These are phyloP conservation scores for Pandemis heparana DNA, from an alignment of 2,888 invertebrate genomes.

Conservation along the genomic window DNA sequence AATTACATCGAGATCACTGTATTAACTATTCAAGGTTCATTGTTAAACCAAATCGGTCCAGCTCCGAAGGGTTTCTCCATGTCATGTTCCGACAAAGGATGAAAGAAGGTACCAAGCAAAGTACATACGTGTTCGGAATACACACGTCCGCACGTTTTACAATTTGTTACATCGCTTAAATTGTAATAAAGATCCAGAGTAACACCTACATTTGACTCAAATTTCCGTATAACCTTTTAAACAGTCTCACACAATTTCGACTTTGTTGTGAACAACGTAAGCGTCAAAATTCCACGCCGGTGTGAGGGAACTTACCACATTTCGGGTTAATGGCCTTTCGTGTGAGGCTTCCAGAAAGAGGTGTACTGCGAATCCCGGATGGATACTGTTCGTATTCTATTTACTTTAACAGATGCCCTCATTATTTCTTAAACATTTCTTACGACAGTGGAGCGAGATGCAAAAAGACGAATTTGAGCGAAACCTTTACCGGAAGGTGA, in stretches of 20 bases:
- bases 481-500: slow-evolving; percentile 17
- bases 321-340: slow-evolving; percentile 49
- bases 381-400: slow-evolving; percentile 80
- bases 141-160: slow-evolving; percentile 76
- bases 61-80: slow-evolving; percentile 32
- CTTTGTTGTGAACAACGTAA: slow-evolving; percentile 32
- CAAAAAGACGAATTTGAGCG: slow-evolving; percentile 37
- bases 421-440: slow-evolving; percentile 74
- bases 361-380: slow-evolving; percentile 77
- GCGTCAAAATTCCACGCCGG: slow-evolving; percentile 31
- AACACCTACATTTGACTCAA: slow-evolving; percentile 66
- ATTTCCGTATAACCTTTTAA: slow-evolving; percentile 51
- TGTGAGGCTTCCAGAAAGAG: slow-evolving; percentile 77
- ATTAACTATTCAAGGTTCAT: slow-evolving; percentile 37
- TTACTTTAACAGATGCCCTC: slow-evolving; percentile 78
- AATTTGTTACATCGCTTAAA: slow-evolving; percentile 83
- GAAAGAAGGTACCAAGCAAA: slow-evolving; percentile 74
- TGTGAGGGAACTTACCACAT: slow-evolving; percentile 47
- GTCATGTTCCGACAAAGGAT: slow-evolving; percentile 53
- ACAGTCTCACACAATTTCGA: slow-evolving; percentile 45
- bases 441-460: slow-evolving; percentile 55
- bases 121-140: slow-evolving; percentile 77
- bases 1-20: neutral
- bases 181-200: slow-evolving; percentile 81
- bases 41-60: slow-evolving; percentile 32